phyloP scores from a whole-genome alignment of 23 tunicate species.

The Ascidia mentula region DNA sequence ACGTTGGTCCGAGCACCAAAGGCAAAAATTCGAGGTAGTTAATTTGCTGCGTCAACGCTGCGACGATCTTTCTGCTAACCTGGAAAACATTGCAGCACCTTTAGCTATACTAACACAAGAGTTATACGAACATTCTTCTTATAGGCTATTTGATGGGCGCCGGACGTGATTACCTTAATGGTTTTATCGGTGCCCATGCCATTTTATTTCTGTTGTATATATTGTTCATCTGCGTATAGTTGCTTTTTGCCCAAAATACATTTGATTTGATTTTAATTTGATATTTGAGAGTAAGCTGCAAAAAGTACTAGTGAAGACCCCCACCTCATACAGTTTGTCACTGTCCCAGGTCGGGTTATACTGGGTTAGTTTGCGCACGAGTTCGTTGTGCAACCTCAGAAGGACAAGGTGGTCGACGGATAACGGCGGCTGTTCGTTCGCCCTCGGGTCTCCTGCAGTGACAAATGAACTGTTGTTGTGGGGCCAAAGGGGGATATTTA shows the following conservation, averaged over 20 bases:
- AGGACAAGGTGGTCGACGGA: conserved; percentile 46
- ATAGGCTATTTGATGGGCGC: too few species aligned
- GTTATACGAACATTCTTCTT: too few species aligned
- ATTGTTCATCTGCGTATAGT: too few species aligned
- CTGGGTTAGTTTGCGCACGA: conserved; percentile 29
- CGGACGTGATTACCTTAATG: too few species aligned
- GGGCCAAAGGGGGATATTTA: too few species aligned
- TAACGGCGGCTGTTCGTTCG: conserved; percentile 70
- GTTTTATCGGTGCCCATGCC: too few species aligned
- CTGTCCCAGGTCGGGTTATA: conserved; percentile 66
- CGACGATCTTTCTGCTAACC: conserved; percentile 39
- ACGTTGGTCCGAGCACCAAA: conserved; percentile 42
- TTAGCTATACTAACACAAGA: too few species aligned
- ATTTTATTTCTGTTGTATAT: too few species aligned
- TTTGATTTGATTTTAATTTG: too few species aligned
- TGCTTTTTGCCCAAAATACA: too few species aligned
- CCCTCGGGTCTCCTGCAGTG: conserved; percentile 85
- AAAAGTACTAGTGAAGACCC: neutral
- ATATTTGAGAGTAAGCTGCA: neutral
- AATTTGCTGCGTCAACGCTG: conserved; percentile 67
- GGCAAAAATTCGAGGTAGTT: conserved; percentile 76
- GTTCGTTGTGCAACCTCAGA: conserved; percentile 63
- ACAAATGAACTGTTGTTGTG: too few species aligned
- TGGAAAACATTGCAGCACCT: too few species aligned
- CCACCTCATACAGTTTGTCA: neutral